Conservation (phyloP, 2,797 vertebrate species). For the Pogoniulus pusillus region DNA sequence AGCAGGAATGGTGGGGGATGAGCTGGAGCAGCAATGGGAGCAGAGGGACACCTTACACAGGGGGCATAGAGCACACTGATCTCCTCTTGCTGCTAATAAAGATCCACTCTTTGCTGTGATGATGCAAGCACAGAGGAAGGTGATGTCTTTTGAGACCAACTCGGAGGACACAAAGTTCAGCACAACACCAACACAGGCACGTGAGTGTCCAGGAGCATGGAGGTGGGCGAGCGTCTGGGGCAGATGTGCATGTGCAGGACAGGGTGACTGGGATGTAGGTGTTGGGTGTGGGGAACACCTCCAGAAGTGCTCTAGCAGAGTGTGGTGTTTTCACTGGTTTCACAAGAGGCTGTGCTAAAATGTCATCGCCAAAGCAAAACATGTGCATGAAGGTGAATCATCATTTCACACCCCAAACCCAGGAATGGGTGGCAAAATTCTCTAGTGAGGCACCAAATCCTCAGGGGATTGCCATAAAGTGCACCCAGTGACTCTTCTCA, state of each 20-base stretch:
- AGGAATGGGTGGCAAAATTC: slow-evolving; percentile 32
- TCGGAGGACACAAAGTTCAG: not conserved
- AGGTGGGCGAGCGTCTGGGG: not conserved
- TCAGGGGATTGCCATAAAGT: slow-evolving; percentile 8
- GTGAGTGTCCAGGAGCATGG: not conserved
- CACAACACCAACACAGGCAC: not conserved
- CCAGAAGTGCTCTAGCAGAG: not conserved
- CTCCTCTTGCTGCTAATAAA: not conserved
- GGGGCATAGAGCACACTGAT: accelerated
- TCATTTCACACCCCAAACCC: slow-evolving; percentile 49
- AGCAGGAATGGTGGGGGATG: not conserved
- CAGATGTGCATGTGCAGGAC: not conserved
- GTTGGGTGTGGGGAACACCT: slow-evolving; percentile 40
- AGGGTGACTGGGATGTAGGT: not conserved
- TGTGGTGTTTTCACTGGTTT: not conserved
- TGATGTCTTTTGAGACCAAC: not conserved
- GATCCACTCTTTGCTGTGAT: accelerated
- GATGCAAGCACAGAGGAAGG: not conserved
- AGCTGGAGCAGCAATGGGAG: not conserved
- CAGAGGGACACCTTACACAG: not conserved
- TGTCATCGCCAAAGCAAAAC: slow-evolving; percentile 39
- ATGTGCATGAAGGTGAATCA: slow-evolving; percentile 26
- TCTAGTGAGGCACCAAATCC: slow-evolving; percentile 38
- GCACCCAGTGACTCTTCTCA: slow-evolving; percentile 17
- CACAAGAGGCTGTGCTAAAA: slow-evolving; percentile 47